Percentiles rank a stretch among this genome's conserved stretches.
Evolutionary conservation across 2,113 vertebrate species (phyloP).

Genomic region (Uropsilus gracilis): DNA sequence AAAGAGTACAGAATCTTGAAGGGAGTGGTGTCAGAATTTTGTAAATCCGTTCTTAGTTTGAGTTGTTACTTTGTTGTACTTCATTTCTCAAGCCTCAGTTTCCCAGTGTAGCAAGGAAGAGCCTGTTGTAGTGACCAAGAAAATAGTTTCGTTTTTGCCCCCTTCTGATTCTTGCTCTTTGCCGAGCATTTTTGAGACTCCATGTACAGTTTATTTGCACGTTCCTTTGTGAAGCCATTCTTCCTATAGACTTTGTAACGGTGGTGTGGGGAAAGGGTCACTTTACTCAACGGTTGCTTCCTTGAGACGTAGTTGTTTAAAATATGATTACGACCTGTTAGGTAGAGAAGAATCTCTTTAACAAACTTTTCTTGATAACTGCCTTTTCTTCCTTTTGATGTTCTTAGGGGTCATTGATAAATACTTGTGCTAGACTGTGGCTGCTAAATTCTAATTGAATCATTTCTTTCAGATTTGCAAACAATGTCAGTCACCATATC

Average conservation of each 20-base stretch:
- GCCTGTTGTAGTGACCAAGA: not conserved
- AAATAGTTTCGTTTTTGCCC: not conserved
- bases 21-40: not conserved
- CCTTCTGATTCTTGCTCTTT: not conserved
- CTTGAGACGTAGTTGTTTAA: not conserved
- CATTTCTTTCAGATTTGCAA: constrained; percentile 12
- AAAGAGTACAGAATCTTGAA: not conserved
- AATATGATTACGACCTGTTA: not conserved
- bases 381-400: not conserved
- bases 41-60: not conserved
- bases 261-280: not conserved
- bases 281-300: not conserved
- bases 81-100: not conserved
- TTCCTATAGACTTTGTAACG: not conserved
- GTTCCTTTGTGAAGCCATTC: not conserved
- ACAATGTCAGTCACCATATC: not conserved
- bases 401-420: not conserved
- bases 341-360: not conserved
- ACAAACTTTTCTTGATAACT: not conserved
- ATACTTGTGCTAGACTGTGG: not conserved
- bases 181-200: constrained; percentile 18
- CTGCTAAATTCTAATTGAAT: not conserved
- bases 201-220: not conserved
- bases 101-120: not conserved
- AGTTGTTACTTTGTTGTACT: not conserved